Conservation (phyloP, 2,888 invertebrate species). For the Oithona nana region DNA sequence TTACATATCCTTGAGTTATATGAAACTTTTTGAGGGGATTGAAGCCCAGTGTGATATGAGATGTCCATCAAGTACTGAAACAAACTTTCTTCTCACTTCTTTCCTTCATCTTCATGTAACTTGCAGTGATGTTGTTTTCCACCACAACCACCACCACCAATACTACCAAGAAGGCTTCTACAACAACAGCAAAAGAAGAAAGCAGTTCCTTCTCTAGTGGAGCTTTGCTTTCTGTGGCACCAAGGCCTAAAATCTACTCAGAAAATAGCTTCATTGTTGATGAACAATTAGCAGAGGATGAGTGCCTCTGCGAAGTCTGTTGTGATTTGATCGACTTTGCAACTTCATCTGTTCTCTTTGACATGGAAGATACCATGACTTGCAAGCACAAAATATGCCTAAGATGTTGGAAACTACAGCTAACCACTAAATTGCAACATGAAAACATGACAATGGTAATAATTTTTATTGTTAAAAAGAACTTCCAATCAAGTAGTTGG, state of each 20-base stretch:
- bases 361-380: conserved; percentile 36
- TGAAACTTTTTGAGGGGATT: too few species aligned
- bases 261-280: conserved; percentile 7
- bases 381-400: conserved; percentile 45
- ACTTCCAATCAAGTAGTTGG: too few species aligned
- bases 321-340: conserved; percentile 32
- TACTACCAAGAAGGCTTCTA: not conserved
- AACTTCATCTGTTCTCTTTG: too few species aligned
- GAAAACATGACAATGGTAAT: too few species aligned
- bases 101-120: not conserved
- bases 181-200: not conserved
- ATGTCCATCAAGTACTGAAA: too few species aligned
- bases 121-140: not conserved
- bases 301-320: conserved; percentile 40
- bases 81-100: too few species aligned
- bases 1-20: too few species aligned
- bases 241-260: not conserved
- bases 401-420: conserved; percentile 43
- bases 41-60: too few species aligned
- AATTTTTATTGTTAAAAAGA: too few species aligned
- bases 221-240: not conserved
- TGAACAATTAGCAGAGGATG: conserved; percentile 6
- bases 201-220: not conserved
- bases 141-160: too few species aligned
- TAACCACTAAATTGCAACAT: conserved; percentile 40